phyloP scores from a whole-genome alignment of 2,888 invertebrate genomes.

The Selenia dentaria region DNA sequence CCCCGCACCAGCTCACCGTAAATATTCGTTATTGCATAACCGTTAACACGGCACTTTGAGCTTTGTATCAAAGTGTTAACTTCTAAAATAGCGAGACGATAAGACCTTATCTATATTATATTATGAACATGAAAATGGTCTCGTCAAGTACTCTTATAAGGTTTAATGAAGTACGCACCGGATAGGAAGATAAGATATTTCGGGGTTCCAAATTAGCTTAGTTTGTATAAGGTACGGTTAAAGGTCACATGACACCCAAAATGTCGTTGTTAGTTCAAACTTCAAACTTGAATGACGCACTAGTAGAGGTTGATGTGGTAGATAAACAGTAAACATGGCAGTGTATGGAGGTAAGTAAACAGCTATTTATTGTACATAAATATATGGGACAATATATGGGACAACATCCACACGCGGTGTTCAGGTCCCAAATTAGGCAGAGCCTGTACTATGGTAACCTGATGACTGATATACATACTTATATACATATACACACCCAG shows the following conservation, averaged over 20 bases:
- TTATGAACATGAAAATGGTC: constrained; percentile 28
- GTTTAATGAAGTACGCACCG: constrained; percentile 25
- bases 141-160: constrained; percentile 25
- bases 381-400: no score
- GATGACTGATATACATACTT: no score
- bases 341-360: no score
- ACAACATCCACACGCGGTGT: no score
- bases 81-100: constrained; percentile 18
- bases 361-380: no score
- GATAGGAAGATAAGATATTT: constrained; percentile 22
- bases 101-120: constrained; percentile 11
- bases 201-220: constrained; percentile 8
- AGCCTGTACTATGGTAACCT: no score
- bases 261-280: background rate
- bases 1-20: constrained; percentile 42
- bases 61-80: constrained; percentile 22
- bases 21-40: constrained; percentile 36
- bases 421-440: no score
- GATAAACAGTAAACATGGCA: no score
- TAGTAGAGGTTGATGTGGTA: no score
- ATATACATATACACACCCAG: no score
- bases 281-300: background rate
- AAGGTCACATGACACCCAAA: background rate
- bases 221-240: constrained; percentile 7
- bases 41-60: constrained; percentile 25